phyloP scores from a whole-genome alignment of 2,113 vertebrate species.

The Atlantisia rogersi region DNA sequence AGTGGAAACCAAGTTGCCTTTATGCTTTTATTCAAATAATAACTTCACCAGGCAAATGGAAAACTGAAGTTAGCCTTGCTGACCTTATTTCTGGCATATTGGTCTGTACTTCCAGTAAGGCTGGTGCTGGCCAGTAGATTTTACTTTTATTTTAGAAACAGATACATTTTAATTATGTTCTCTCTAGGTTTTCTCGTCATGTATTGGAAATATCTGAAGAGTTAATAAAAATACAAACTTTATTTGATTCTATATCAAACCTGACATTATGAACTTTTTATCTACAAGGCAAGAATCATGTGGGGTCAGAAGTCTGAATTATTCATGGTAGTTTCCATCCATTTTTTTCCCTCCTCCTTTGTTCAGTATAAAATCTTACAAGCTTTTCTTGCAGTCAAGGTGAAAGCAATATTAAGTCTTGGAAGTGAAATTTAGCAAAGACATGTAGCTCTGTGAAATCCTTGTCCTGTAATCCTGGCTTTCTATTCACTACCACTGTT shows the following conservation, averaged over 20 bases:
- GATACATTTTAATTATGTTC: background rate
- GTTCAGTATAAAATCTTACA: slow-evolving; percentile 43
- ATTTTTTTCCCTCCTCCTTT: slow-evolving; percentile 9
- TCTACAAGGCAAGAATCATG: slow-evolving; percentile 27
- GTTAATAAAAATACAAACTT: slow-evolving; percentile 44
- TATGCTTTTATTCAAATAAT: background rate
- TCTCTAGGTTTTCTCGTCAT: slow-evolving; percentile 9
- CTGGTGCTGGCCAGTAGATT: background rate
- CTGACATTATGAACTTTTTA: slow-evolving; percentile 41
- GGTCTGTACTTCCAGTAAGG: background rate
- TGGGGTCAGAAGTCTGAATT: slow-evolving; percentile 45
- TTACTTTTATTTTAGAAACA: background rate
- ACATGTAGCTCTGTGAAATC: slow-evolving; percentile 55
- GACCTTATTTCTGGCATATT: background rate
- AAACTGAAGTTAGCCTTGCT: background rate
- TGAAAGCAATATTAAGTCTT: slow-evolving; percentile 62
- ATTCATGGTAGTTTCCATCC: slow-evolving; percentile 49
- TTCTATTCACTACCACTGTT: slow-evolving; percentile 53
- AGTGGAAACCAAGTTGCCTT: background rate
- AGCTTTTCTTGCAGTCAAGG: slow-evolving; percentile 61
- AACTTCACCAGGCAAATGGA: background rate
- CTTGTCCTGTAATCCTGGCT: slow-evolving; percentile 56
- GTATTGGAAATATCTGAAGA: background rate
- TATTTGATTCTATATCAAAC: background rate
- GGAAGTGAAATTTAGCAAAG: slow-evolving; percentile 36